Percentiles rank a stretch among this genome's conserved stretches.
These are phyloP conservation scores for Sakesphorus luctuosus DNA, from an alignment of 2,113 vertebrate genomes.

Conservation along the genomic window DNA sequence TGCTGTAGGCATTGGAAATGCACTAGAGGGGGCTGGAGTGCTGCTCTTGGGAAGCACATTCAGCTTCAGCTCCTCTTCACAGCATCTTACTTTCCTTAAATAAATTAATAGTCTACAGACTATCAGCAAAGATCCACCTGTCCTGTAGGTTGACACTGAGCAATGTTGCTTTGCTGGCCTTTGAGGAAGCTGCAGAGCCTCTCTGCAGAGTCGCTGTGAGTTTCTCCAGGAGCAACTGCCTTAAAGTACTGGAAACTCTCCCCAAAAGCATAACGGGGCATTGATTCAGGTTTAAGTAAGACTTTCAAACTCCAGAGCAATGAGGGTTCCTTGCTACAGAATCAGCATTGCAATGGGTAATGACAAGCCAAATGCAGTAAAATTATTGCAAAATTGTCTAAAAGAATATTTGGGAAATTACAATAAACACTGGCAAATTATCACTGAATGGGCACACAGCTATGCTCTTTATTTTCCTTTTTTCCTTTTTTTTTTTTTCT, in stretches of 20 bases:
- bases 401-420: neutral
- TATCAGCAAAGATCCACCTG: neutral
- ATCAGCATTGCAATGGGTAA: neutral
- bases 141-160: accelerated
- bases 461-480: accelerated
- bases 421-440: neutral
- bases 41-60: neutral
- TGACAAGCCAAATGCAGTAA: neutral
- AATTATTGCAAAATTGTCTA: neutral
- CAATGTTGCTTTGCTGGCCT: neutral
- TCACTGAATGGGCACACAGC: neutral
- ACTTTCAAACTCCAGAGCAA: neutral
- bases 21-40: slow-evolving; percentile 40
- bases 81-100: neutral
- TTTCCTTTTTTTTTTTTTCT: neutral
- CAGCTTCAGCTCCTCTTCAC: neutral
- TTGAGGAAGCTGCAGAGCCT: neutral
- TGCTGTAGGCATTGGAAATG: neutral
- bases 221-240: neutral
- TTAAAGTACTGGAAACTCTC: neutral
- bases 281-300: neutral
- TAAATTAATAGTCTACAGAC: neutral
- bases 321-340: neutral
- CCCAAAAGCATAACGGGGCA: neutral
- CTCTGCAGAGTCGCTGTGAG: neutral